A percentile compares a stretch with the other conserved stretches of the same genome.
Evolutionary conservation across 2,797 vertebrate genomes (phyloP).

Genomic region (Phrynocephalus vlangalii): DNA sequence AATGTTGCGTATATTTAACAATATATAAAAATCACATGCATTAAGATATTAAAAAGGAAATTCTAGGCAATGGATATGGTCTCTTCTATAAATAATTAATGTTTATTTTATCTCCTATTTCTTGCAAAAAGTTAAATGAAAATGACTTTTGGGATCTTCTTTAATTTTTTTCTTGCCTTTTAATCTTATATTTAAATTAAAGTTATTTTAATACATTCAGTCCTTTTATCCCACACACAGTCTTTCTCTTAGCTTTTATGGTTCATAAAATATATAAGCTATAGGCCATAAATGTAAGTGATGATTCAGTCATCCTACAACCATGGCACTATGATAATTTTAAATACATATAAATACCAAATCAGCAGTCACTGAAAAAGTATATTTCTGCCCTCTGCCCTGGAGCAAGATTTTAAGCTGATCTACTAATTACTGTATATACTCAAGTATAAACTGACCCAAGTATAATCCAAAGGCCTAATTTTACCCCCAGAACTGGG

Average conservation of each 20-base stretch:
- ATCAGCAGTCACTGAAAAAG: neutral
- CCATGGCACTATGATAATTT: neutral
- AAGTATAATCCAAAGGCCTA: too few relatives aligned
- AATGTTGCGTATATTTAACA: neutral
- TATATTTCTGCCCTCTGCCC: neutral
- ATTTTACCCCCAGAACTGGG: too few relatives aligned
- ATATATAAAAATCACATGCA: slow-evolving; percentile 43
- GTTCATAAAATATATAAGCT: neutral
- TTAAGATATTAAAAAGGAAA: neutral
- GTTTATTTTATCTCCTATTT: slow-evolving; percentile 50
- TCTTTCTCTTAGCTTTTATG: slow-evolving; percentile 6
- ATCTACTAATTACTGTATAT: neutral
- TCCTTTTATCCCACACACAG: slow-evolving; percentile 26
- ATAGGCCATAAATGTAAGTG: rapidly evolving
- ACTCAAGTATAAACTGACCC: too few relatives aligned
- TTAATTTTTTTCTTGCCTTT: slow-evolving; percentile 46
- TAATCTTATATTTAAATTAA: slow-evolving; percentile 48
- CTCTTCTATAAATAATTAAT: slow-evolving; percentile 45
- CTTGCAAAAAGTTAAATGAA: slow-evolving; percentile 36
- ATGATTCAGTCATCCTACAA: slow-evolving; percentile 8
- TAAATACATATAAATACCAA: neutral
- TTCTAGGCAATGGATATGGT: neutral
- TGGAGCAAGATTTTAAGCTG: neutral
- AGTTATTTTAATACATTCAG: slow-evolving; percentile 30
- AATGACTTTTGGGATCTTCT: slow-evolving; percentile 7